Evolutionary conservation across 2,888 invertebrate species (phyloP).

Genomic region (Eumerus sabulonum): DNA sequence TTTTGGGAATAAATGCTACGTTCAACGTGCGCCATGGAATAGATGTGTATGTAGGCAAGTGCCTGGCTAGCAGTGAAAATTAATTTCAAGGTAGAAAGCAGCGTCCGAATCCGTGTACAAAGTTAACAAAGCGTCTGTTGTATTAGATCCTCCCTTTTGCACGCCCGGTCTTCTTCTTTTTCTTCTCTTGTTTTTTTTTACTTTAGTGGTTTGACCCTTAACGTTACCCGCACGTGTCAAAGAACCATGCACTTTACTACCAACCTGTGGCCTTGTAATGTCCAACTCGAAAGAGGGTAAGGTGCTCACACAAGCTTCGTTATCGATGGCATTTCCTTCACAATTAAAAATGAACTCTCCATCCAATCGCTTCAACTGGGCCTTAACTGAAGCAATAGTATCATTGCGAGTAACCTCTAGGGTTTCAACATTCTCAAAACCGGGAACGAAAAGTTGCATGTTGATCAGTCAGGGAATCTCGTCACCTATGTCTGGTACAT

Average conservation of each 20-base stretch:
- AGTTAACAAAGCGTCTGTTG: conserved; percentile 98
- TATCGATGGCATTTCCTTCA: conserved; percentile 83
- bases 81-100: too few relatives aligned
- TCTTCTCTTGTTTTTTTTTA: conserved; percentile 99
- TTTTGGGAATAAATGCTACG: too few relatives aligned
- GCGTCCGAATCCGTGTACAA: conserved; percentile 96
- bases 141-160: conserved; percentile 99
- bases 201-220: conserved; percentile 99
- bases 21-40: too few relatives aligned
- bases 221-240: conserved; percentile 99
- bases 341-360: conserved; percentile 86
- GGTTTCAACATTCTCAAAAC: conserved; percentile 76
- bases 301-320: conserved; percentile 84
- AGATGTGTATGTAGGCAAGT: too few relatives aligned
- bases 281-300: conserved; percentile 86
- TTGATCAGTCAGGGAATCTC: conserved; percentile 72
- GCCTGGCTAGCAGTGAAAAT: too few relatives aligned
- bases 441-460: conserved; percentile 79
- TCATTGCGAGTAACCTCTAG: conserved; percentile 77
- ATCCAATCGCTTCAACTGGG: conserved; percentile 74
- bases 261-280: conserved; percentile 89
- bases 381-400: conserved; percentile 77
- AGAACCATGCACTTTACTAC: conserved; percentile 99
- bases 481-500: conserved; percentile 75
- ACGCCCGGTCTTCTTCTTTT: conserved; percentile 99